These are phyloP conservation scores for Motacilla tschutschensis DNA, from an alignment of 2,113 vertebrate species.

Conservation along the genomic window DNA sequence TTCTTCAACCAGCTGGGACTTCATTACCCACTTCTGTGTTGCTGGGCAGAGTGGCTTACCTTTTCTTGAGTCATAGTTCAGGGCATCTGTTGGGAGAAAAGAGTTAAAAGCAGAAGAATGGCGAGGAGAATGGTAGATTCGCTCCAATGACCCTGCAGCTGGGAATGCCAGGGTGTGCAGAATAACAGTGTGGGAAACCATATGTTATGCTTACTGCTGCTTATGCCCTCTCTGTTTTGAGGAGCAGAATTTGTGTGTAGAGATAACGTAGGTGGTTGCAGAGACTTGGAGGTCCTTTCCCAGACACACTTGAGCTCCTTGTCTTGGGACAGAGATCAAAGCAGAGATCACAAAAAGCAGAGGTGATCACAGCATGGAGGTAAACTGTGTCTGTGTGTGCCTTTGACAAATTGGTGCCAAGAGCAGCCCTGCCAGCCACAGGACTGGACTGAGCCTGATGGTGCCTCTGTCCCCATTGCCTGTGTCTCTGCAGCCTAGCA, in stretches of 20 bases:
- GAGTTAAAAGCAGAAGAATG: background rate
- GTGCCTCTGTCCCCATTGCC: background rate
- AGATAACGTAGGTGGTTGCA: background rate
- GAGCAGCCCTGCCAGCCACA: accelerated
- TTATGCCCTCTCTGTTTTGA: background rate
- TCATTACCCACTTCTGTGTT: background rate
- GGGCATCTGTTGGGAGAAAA: background rate
- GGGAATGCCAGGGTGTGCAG: background rate
- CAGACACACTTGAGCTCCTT: background rate
- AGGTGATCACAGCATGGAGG: background rate
- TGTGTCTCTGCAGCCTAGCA: background rate
- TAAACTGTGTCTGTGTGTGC: background rate
- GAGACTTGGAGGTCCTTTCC: background rate
- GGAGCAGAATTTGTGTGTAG: background rate
- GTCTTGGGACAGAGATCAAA: background rate
- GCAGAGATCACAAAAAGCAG: background rate
- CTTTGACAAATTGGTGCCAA: background rate
- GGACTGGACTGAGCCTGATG: background rate
- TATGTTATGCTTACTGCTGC: background rate
- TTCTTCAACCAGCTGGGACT: background rate
- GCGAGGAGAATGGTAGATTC: accelerated
- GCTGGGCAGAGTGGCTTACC: background rate
- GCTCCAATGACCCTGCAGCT: background rate
- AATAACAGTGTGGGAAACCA: background rate
- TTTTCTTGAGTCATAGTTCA: background rate